Base-by-base conservation (phyloP, 2,888 invertebrate genomes). In the Lottia gigantea region DNA sequence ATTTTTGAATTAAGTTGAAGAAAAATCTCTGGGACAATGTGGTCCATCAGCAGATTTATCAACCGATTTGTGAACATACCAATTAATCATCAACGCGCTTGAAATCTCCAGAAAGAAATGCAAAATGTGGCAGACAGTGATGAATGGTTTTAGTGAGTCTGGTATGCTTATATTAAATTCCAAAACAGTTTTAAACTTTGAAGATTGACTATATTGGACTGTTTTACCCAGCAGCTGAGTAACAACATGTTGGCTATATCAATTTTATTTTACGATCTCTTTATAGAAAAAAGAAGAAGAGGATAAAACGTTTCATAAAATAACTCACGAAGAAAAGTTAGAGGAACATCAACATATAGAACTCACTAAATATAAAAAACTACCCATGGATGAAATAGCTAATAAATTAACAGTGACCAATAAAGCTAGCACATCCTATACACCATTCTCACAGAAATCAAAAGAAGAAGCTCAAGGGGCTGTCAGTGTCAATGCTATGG, bases 331-430 rank as follows among this genome's bases (percentile, higher is more conserved):
- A 49, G 55, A 66, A 16, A 66, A 66, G 16, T 31, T 55, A 31
- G 66, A 55, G n/a, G 40, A 55, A 23, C 47, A 12, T 23, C 47
- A 40, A 14, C 23, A 55, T 25, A 79, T 83, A 12, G 78, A 81
- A 47, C 75, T 82, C 62, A 81, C 78, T 0, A 74, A 78, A 64
- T 83, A 78, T 66, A 83, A 73, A 71, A 85, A 84, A 68, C 76
- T 85, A n/a, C 85, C 83, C 3, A 83, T 85, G 82, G 82, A 81
- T 31, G 82, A 84, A 73, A 83, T 85, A n/a, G 78, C 82, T 62
- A 83, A 79, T 68, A 78, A 78, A 64, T 74, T 85, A 25, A 80
- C 77, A 25, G 72, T 78, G 12, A 79, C 78, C 49, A 68, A 71
- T 12, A 25, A 49, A 47, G 15, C 66, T 47, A 15, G 61, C 23